Conservation (phyloP, 2,113 vertebrate genomes). For the Ailuropoda melanoleuca region DNA sequence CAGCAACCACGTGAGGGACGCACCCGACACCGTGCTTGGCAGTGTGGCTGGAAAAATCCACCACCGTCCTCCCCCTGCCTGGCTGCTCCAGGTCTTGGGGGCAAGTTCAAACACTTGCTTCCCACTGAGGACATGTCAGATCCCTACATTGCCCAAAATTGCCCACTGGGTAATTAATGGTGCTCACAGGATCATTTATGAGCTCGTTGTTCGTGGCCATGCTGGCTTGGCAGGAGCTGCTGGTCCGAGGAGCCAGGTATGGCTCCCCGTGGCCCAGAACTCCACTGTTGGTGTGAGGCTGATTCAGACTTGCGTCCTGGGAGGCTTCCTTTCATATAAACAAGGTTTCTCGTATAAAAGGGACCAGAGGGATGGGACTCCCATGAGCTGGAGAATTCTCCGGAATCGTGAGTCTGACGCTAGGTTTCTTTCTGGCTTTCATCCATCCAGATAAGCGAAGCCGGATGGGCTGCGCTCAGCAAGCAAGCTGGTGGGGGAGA, state of each 20-base stretch:
- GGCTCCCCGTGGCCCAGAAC: background rate
- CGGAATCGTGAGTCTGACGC: background rate
- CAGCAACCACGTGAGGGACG: accelerated
- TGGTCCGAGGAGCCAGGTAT: background rate
- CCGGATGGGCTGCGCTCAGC: background rate
- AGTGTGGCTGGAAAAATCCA: conserved; percentile 38
- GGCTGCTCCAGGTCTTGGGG: background rate
- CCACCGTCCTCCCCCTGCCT: background rate
- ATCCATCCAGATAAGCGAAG: background rate
- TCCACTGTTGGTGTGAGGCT: background rate
- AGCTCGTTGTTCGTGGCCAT: background rate
- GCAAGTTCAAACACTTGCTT: conserved; percentile 54
- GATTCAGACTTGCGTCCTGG: background rate
- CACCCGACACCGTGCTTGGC: background rate
- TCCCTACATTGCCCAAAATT: background rate
- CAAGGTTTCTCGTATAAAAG: background rate
- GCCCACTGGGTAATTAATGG: background rate
- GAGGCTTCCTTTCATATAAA: background rate
- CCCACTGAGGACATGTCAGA: background rate
- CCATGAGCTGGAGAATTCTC: background rate
- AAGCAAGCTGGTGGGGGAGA: background rate
- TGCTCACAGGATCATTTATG: background rate
- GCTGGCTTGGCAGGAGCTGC: background rate
- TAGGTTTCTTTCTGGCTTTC: background rate
- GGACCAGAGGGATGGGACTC: background rate